Base-by-base conservation (phyloP, 2,888 invertebrate species). In the Notocelia uddmanniana region DNA sequence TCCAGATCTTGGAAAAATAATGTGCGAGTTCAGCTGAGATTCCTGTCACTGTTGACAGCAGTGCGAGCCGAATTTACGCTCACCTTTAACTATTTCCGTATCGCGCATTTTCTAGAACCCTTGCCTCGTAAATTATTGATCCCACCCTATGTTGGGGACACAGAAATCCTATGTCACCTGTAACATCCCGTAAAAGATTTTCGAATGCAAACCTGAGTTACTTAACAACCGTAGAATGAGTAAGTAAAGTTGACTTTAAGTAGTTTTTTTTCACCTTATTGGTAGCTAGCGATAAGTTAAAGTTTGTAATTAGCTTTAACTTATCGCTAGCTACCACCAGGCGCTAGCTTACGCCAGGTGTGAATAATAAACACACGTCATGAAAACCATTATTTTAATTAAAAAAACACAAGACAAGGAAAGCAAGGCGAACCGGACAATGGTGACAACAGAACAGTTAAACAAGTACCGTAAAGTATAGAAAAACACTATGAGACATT, bases 51-150 rank as follows among this genome's bases (percentile, higher is more conserved):
- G 10, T 2, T 37, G 41, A 15, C 41, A 13, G 15, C 41, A 15
- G n/a, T 45, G 41, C n/a, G 5, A 45, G 41, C 41, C 41, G 41
- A 45, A 45, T 45, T 41, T n/a, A 41, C 41, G 41, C 41, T 26
- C 31, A 9, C 21, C 11, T 18, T 19, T 21, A 57, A 8, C 41
- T 59, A 41, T 59, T 41, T 59, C 21, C 59, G 59, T 59, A 59
- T 41, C 41, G 41, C 37, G 31, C 15, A 15, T 41, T 21, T 21
- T 3, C 6, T 59, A 59, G 23, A 15, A 23, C 21, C 10, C 13
- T 9, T 0, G 31, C n/a, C 59, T 41, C 41, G 41, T 59, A 37
- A 41, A 23, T 59, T 15, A 41, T 59, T 21, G 41, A 59, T 59
- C 15, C 15, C 23, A 21, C 13, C 59, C 41, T 21, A 23, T 59